phyloP scores from a whole-genome alignment of 2,888 invertebrate genomes.

The Calameuta filiformis region DNA sequence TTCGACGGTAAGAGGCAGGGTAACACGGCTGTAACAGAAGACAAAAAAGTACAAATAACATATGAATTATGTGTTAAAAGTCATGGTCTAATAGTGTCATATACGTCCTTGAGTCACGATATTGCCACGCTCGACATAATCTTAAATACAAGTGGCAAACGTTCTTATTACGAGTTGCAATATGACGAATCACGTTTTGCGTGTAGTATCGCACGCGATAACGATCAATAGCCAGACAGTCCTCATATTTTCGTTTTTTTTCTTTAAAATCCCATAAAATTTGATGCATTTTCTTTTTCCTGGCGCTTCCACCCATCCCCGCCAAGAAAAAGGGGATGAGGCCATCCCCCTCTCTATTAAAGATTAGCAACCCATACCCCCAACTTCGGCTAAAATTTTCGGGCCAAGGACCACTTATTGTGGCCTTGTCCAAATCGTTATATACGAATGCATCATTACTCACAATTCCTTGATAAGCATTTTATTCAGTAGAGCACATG shows the following conservation, averaged over 20 bases:
- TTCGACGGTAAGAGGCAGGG: slow-evolving; percentile 95
- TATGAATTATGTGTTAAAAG: background rate
- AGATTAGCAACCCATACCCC: slow-evolving; percentile 43
- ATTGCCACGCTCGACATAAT: background rate
- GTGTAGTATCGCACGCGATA: background rate
- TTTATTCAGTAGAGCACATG: slow-evolving; percentile 55
- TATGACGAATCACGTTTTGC: slow-evolving; percentile 18
- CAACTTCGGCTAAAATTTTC: slow-evolving; percentile 3
- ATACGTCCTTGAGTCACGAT: slow-evolving; percentile 33
- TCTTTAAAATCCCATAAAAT: background rate
- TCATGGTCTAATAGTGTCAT: slow-evolving; percentile 5
- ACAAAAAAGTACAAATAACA: slow-evolving; percentile 52
- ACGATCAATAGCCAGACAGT: background rate
- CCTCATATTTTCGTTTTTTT: background rate
- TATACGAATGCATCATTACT: slow-evolving; percentile 34
- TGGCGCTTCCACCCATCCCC: slow-evolving; percentile 8
- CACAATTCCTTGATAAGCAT: slow-evolving; percentile 65
- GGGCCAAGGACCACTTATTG: slow-evolving; percentile 5
- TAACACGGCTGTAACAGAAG: slow-evolving; percentile 87
- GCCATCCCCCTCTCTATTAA: slow-evolving; percentile 37
- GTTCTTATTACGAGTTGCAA: slow-evolving; percentile 6
- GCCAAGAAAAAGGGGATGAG: slow-evolving; percentile 38
- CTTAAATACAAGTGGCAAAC: slow-evolving; percentile 1
- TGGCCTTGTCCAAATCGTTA: background rate
- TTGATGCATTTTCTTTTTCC: background rate